Conservation (phyloP, 2,888 invertebrate genomes). For the Caenorhabditis sulstoni region DNA sequence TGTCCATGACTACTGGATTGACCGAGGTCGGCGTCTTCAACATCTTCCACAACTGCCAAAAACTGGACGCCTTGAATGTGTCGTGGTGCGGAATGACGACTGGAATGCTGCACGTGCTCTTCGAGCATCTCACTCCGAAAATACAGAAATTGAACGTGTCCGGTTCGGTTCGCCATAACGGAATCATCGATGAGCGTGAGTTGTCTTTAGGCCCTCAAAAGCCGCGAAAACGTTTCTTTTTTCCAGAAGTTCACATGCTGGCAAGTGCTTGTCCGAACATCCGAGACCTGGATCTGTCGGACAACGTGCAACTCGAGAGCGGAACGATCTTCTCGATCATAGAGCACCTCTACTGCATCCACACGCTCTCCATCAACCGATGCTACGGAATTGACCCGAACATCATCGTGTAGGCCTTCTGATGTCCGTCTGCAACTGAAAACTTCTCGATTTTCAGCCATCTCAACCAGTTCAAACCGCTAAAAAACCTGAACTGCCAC, state of each 20-base stretch:
- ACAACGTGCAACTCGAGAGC: conserved; percentile 18
- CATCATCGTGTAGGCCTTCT: conserved; percentile 24
- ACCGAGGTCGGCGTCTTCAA: neutral
- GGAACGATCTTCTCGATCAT: conserved; percentile 9
- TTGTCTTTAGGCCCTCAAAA: neutral
- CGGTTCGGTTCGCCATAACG: conserved; percentile 21
- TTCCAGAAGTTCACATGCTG: conserved; percentile 39
- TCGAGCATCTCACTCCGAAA: conserved; percentile 2
- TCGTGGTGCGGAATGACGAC: conserved; percentile 51
- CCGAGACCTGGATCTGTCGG: conserved; percentile 48
- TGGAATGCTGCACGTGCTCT: conserved; percentile 1
- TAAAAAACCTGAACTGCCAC: conserved; percentile 35
- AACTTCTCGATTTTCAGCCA: conserved; percentile 13
- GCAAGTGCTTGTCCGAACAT: conserved; percentile 2
- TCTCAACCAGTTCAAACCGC: conserved; percentile 16
- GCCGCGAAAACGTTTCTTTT: neutral
- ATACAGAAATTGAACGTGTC: conserved; percentile 45
- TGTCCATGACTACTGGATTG: conserved; percentile 50
- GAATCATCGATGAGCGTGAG: conserved; percentile 41
- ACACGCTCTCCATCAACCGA: conserved; percentile 37
- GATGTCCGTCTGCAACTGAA: neutral
- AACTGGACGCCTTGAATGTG: conserved; percentile 45
- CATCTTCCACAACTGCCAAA: conserved; percentile 18
- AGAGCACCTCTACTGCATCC: conserved; percentile 1
- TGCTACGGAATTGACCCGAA: conserved; percentile 58